Conservation (phyloP, 2,797 vertebrate genomes). For the Triplophysa yarkandensis region DNA sequence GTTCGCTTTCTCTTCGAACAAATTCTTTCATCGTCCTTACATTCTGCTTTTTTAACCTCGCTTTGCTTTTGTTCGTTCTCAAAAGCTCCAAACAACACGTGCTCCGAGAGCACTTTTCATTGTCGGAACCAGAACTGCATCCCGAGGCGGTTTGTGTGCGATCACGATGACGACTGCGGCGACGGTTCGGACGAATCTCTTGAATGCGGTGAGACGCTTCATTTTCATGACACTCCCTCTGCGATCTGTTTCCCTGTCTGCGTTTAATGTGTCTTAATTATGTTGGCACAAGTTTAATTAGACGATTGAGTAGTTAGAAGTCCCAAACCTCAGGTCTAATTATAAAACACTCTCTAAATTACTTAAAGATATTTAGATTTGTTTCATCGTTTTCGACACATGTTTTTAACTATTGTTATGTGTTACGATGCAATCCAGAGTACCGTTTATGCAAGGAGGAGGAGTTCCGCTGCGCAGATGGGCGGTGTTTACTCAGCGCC, state of each 20-base stretch:
- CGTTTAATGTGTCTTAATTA: constrained; percentile 24
- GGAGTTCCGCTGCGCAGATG: constrained; percentile 83
- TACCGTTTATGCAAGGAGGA: constrained; percentile 77
- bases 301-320: neutral
- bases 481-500: constrained; percentile 79
- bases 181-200: constrained; percentile 83
- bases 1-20: neutral
- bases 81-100: constrained; percentile 55
- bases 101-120: constrained; percentile 59
- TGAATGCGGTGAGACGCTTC: constrained; percentile 79
- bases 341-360: neutral
- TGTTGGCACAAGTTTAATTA: constrained; percentile 21
- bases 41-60: neutral
- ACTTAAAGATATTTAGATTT: neutral
- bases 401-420: neutral
- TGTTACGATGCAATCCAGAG: constrained; percentile 60
- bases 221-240: constrained; percentile 2
- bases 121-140: constrained; percentile 75
- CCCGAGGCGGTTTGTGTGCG: constrained; percentile 84
- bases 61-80: constrained; percentile 19
- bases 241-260: neutral
- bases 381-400: neutral
- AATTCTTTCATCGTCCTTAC: constrained; percentile 5
- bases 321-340: neutral
- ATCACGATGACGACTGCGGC: constrained; percentile 83